These are phyloP conservation scores for Metopia argyrocephala DNA, from an alignment of 2,888 invertebrate genomes.

Conservation along the genomic window DNA sequence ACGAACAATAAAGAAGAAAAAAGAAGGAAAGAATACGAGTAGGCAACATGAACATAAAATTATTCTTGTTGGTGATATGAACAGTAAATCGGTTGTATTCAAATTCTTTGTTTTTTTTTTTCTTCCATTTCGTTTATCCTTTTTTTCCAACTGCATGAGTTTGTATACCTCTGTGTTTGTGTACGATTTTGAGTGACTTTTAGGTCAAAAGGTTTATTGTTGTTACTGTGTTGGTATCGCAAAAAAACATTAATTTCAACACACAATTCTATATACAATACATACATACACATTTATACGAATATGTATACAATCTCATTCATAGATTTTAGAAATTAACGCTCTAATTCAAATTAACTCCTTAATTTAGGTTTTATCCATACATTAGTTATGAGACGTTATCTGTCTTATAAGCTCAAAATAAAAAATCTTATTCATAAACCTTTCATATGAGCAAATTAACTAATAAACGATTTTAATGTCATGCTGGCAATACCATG, in stretches of 20 bases:
- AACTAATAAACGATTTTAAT: too few relatives aligned
- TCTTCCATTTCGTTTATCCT: background rate
- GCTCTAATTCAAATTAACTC: too few relatives aligned
- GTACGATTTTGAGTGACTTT: constrained; percentile 34
- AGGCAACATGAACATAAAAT: constrained; percentile 20
- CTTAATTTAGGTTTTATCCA: too few relatives aligned
- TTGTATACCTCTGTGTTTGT: background rate
- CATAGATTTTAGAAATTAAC: background rate
- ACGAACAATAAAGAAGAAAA: background rate
- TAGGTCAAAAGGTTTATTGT: constrained; percentile 38
- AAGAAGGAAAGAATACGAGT: background rate
- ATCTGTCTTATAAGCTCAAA: too few relatives aligned
- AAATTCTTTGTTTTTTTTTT: constrained; percentile 25
- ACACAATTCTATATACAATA: too few relatives aligned
- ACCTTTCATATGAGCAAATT: too few relatives aligned
- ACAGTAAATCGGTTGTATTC: constrained; percentile 35
- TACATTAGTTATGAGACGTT: too few relatives aligned
- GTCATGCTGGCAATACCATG: too few relatives aligned
- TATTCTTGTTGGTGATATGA: constrained; percentile 25
- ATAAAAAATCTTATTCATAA: too few relatives aligned
- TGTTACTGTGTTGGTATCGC: constrained; percentile 11
- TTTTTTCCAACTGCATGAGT: background rate
- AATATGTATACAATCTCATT: background rate
- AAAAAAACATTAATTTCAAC: background rate
- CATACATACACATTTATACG: too few relatives aligned